Percentiles rank a stretch among this genome's conserved stretches.
Conservation (phyloP, 2,113 vertebrate genomes). For the Gila orcuttii region DNA sequence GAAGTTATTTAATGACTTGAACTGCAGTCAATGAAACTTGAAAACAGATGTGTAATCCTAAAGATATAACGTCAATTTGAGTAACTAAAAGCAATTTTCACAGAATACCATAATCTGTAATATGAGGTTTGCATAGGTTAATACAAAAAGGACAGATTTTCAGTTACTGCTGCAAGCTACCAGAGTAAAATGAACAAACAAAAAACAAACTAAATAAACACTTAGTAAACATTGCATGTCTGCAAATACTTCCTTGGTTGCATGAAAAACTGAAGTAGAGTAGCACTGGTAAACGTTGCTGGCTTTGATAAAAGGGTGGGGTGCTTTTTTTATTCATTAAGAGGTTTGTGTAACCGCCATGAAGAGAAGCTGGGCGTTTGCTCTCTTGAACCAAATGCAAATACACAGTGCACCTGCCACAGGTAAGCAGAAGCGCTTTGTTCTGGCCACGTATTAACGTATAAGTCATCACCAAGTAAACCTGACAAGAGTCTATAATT, state of each 20-base stretch:
- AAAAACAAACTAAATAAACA: background rate
- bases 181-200: background rate
- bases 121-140: background rate
- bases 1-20: background rate
- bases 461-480: background rate
- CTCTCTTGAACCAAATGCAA: slow-evolving; percentile 10
- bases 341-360: background rate
- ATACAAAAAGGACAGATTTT: background rate
- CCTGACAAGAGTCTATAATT: background rate
- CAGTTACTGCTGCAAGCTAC: background rate
- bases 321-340: slow-evolving; percentile 3
- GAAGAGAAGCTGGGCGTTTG: slow-evolving; percentile 18
- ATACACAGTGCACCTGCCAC: slow-evolving; percentile 35
- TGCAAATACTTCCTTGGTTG: background rate
- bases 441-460: background rate
- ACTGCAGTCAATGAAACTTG: background rate
- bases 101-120: background rate
- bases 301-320: slow-evolving; percentile 12
- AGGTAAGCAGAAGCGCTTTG: background rate
- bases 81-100: background rate
- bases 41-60: background rate
- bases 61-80: background rate
- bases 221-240: background rate
- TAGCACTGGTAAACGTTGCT: background rate
- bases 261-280: background rate